Percentiles rank a stretch among this genome's conserved stretches.
These are phyloP conservation scores for Helicoverpa armigera DNA, from an alignment of 1,140 invertebrate genomes.

Conservation along the genomic window DNA sequence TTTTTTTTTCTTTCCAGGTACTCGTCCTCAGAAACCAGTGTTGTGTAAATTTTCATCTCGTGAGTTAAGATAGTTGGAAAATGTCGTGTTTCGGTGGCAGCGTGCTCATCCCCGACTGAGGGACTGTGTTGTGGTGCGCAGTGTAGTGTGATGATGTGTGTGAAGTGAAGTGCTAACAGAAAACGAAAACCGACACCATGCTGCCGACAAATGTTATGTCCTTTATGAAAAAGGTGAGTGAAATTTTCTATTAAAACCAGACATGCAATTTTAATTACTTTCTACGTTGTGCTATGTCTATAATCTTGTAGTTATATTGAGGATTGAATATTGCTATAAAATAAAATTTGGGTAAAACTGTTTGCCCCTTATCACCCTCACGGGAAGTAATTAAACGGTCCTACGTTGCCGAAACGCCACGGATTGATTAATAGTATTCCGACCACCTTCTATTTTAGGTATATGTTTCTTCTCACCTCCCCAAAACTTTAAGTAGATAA, in stretches of 20 bases:
- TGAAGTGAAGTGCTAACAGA: slow-evolving; percentile 55
- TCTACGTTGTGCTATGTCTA: too few species aligned
- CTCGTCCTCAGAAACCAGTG: slow-evolving; percentile 17
- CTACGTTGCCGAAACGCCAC: slow-evolving; percentile 23
- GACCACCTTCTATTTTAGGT: slow-evolving; percentile 14
- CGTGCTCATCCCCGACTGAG: slow-evolving; percentile 75
- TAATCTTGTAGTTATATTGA: too few species aligned
- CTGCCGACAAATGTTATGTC: slow-evolving; percentile 93
- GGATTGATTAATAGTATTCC: slow-evolving; percentile 41
- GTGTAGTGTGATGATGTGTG: slow-evolving; percentile 74
- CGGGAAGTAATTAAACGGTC: slow-evolving; percentile 9
- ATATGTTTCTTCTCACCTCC: too few species aligned
- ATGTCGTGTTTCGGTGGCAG: slow-evolving; percentile 75
- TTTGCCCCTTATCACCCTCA: slow-evolving; percentile 2
- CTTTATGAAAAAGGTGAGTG: slow-evolving; percentile 93
- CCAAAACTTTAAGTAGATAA: too few species aligned
- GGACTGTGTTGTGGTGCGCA: slow-evolving; percentile 60
- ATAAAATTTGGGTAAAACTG: neutral
- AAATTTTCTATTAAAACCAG: slow-evolving; percentile 6
- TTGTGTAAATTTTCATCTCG: slow-evolving; percentile 19
- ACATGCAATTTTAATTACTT: too few species aligned
- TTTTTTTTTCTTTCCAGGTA: slow-evolving; percentile 69
- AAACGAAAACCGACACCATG: slow-evolving; percentile 88
- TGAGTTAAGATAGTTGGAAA: slow-evolving; percentile 48
- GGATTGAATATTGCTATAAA: too few species aligned